phyloP scores from a whole-genome alignment of 2,113 vertebrate genomes.

The Corythaeola cristata region DNA sequence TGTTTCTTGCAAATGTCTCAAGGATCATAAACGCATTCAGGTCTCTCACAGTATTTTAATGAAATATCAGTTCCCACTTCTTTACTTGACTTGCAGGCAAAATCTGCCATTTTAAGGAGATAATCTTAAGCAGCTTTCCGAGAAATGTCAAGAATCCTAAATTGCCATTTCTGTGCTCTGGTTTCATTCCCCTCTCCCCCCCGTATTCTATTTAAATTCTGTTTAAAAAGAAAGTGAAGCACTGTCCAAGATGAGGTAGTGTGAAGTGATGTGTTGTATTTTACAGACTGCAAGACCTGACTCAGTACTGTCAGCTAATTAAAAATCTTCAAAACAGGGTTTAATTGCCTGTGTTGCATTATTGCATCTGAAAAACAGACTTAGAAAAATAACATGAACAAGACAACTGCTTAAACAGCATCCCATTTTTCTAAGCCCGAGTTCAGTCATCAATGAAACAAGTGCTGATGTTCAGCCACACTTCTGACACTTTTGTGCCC shows the following conservation, averaged over 20 bases:
- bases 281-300: background rate
- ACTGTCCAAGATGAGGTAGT: background rate
- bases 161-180: background rate
- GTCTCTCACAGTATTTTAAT: background rate
- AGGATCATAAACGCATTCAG: background rate
- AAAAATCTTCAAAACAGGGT: background rate
- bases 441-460: background rate
- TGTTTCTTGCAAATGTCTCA: background rate
- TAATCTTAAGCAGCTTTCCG: constrained; percentile 51
- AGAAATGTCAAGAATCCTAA: constrained; percentile 28
- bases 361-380: background rate
- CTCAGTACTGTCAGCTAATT: background rate
- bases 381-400: background rate
- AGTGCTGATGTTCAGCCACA: background rate
- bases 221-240: background rate
- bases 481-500: background rate
- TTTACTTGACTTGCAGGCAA: constrained; percentile 2
- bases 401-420: background rate
- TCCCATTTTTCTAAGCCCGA: background rate
- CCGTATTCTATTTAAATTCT: background rate
- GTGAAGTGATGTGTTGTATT: background rate
- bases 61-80: constrained; percentile 9
- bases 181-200: background rate
- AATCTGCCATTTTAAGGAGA: constrained; percentile 46
- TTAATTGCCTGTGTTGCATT: background rate